Evolutionary conservation across 2,888 invertebrate genomes (phyloP), one percentile per base, ranked within the genome.

Genomic region (Alloscopus bannaensis): DNA sequence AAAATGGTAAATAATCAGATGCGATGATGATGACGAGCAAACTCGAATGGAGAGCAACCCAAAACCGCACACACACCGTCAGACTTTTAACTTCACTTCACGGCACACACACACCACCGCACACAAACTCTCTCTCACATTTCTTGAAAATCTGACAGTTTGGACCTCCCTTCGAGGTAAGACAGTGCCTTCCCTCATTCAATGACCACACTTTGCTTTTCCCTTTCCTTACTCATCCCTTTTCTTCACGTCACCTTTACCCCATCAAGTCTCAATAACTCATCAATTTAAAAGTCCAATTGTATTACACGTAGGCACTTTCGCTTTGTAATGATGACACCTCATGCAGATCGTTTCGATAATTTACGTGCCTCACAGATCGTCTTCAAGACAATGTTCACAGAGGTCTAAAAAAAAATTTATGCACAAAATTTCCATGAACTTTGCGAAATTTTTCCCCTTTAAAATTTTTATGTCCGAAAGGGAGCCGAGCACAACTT

Each of bases 131-230:
- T 66, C 66, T 66, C n/a, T n/a, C n/a, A n/a, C n/a, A n/a, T n/a
- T 29, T 13, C 13, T 36, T 36, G 13, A 28, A 65, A 66, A 75
- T 47, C 66, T 75, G 75, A 75, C 75, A 75, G 75, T 65, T n/a
- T 45, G 66, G 75, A 75, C 75, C 75, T 75, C 77, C 76, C 77
- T 78, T 78, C 57, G 70, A 77, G 69, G 77, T 77, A 77, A 77
- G 64, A 70, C 55, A 70, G 55, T 69, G n/a, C n/a, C n/a, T n/a
- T 69, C 78, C 66, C 69, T 57, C 62, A 70, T 75, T 79, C 66
- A 70, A 59, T 79, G 76, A 66, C 70, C 77, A 71, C 71, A 71
- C 76, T 77, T 62, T 26, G 70, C 55, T 40, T n/a, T 68, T 69
- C 69, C 24, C 65, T 52, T 26, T 24, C 18, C 57, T 70, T 52